Evolutionary conservation across 2,888 invertebrate species (phyloP).

Genomic region (Ectemnius continuus): DNA sequence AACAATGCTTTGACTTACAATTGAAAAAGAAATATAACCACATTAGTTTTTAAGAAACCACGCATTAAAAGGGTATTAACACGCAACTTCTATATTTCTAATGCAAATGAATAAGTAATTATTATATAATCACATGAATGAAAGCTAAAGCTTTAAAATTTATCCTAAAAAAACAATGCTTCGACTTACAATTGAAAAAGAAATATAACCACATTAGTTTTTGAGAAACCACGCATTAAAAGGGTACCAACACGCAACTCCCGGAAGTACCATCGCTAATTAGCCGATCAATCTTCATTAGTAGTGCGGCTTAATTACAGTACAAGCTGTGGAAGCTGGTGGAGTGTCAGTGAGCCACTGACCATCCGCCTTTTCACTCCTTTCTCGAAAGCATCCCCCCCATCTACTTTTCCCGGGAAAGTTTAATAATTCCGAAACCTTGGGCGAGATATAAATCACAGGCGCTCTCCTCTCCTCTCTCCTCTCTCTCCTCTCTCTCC

Average conservation of each 20-base stretch:
- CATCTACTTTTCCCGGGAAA: constrained; percentile 49
- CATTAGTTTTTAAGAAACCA: too few species aligned
- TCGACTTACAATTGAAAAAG: too few species aligned
- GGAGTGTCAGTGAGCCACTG: constrained; percentile 12
- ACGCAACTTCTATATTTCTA: too few species aligned
- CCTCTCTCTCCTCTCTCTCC: constrained; percentile 25
- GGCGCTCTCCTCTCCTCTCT: constrained; percentile 41
- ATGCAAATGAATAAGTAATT: too few species aligned
- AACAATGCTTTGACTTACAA: too few species aligned
- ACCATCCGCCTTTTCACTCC: constrained; percentile 22
- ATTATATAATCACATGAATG: too few species aligned
- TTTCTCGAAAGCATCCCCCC: neutral
- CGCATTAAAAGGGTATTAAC: too few species aligned
- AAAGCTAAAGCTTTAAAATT: neutral
- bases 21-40: too few species aligned
- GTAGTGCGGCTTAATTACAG: constrained; percentile 70
- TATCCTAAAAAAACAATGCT: too few species aligned
- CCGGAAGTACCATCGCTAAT: constrained; percentile 56
- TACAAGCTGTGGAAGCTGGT: constrained; percentile 49
- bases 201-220: too few species aligned
- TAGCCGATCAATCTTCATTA: constrained; percentile 73
- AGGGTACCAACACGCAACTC: too few species aligned
- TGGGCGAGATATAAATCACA: constrained; percentile 69
- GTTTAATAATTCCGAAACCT: constrained; percentile 71
- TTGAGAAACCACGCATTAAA: too few species aligned